Percentiles rank a stretch among this genome's conserved stretches.
phyloP scores from a whole-genome alignment of 2,113 vertebrate species.

The Microtus richardsoni region DNA sequence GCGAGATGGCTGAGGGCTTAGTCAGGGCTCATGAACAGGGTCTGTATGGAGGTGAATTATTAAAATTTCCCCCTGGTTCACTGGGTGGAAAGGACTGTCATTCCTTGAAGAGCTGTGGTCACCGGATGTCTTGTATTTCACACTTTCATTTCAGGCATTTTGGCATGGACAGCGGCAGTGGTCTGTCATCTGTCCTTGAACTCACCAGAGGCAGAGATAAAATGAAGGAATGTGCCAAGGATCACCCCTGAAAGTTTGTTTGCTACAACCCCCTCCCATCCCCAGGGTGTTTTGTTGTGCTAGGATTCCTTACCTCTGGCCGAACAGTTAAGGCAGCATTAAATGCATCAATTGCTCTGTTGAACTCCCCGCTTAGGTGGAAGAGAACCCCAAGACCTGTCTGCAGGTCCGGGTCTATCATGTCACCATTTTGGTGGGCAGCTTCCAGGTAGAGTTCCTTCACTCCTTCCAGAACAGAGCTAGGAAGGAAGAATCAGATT shows the following conservation, averaged over 20 bases:
- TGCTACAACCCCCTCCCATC: background rate
- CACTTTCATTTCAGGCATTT: constrained; percentile 71
- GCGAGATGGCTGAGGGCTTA: background rate
- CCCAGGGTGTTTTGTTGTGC: background rate
- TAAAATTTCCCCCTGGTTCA: background rate
- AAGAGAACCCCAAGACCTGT: constrained; percentile 97
- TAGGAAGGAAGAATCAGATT: constrained; percentile 75
- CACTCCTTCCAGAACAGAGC: constrained; percentile 93
- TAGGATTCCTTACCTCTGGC: constrained; percentile 91
- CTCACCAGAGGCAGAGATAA: background rate
- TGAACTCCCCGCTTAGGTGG: constrained; percentile 97
- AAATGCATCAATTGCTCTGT: constrained; percentile 98
- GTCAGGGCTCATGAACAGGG: background rate
- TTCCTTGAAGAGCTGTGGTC: constrained; percentile 58
- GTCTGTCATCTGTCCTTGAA: constrained; percentile 52
- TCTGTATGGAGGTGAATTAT: constrained; percentile 2
- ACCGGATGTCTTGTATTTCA: constrained; percentile 50
- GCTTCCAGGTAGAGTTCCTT: constrained; percentile 97
- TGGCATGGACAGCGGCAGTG: constrained; percentile 63
- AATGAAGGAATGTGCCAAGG: background rate
- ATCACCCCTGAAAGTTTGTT: background rate
- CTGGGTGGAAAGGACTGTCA: constrained; percentile 52
- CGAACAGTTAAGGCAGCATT: constrained; percentile 96
- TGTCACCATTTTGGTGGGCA: constrained; percentile 93
- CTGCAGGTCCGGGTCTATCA: constrained; percentile 96